Percentiles rank a stretch among this genome's conserved stretches.
Evolutionary conservation across 2,113 vertebrate species (phyloP).

Genomic region (Podiceps cristatus): DNA sequence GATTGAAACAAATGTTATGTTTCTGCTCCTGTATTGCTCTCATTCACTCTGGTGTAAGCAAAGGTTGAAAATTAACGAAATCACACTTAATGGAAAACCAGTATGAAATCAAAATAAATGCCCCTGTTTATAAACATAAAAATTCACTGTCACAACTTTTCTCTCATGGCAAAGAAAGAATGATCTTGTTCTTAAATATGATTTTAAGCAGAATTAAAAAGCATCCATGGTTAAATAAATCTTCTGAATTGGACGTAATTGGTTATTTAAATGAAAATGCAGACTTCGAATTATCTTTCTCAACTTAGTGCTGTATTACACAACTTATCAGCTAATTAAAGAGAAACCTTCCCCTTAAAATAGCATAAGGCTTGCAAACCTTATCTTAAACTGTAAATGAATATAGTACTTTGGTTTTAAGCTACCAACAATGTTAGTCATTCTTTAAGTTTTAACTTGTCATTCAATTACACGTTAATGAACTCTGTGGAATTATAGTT

Average conservation of each 20-base stretch:
- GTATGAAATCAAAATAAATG: not conserved
- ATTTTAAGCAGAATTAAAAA: conserved; percentile 6
- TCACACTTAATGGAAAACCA: not conserved
- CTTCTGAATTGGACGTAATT: conserved; percentile 6
- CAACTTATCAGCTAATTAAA: conserved; percentile 28
- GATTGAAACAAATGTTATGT: not conserved
- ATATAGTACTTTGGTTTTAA: not conserved
- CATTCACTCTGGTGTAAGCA: not conserved
- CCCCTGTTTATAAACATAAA: not conserved
- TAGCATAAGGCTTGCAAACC: not conserved
- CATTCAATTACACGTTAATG: not conserved
- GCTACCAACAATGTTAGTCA: not conserved
- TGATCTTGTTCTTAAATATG: not conserved
- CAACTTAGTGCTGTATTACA: not conserved
- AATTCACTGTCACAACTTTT: not conserved
- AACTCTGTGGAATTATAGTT: not conserved
- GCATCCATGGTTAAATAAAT: not conserved
- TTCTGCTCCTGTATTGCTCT: not conserved
- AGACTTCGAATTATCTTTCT: not conserved
- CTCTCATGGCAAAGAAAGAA: not conserved
- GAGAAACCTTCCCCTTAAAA: conserved; percentile 4
- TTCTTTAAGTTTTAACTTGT: conserved; percentile 1
- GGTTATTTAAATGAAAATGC: conserved; percentile 38
- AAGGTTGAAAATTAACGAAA: not conserved
- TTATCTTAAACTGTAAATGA: not conserved